Evolutionary conservation across 2,113 vertebrate species (phyloP), one percentile per base, ranked within the genome.

Genomic region (Archocentrus centrarchus): DNA sequence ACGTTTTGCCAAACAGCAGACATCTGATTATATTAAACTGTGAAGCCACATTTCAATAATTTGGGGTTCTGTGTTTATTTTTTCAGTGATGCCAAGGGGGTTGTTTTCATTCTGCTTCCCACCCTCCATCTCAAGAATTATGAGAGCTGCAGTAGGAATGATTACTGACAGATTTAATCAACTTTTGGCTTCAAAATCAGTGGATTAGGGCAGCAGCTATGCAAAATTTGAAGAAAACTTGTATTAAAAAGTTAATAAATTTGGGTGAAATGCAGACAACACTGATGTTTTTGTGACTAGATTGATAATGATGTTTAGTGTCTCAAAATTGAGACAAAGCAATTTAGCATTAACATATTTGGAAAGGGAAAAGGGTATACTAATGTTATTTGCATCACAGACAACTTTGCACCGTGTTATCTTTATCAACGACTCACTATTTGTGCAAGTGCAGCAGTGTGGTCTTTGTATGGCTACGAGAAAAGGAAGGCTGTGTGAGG

Each of bases 101-200:
- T 63, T 62, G 82, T 83, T 57, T 50, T 58, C 9, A 37, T 57
- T 47, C 37, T 63, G 35, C 24, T 41, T 18, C 22, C 39, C 20
- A 32, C 18, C 59, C 75, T 62, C 47, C 24, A 4, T 80, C 68
- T 84, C 78, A 82, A 75, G 66, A 70, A 64, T 86, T 60, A 77
- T 84, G 61, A 84, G 50, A 57, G 57, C 84, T 86, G 79, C 81
- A 44, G 85, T 55, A 55, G 73, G 86, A 86, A 80, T 93, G 83
- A 88, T 93, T 90, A 86, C 85, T 84, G 53, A 87, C 53, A 58
- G 22, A 80, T 88, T 81, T 80, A 79, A 89, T 77, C 70, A 82
- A 59, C 80, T 88, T 86, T 84, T 84, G 59, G 85, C 88, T 83
- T 79, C 27, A 66, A 63, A 81, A 84, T 88, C 61, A 81, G n/a